Conservation (phyloP, 2,888 invertebrate genomes). For the Hetaerina titia region DNA sequence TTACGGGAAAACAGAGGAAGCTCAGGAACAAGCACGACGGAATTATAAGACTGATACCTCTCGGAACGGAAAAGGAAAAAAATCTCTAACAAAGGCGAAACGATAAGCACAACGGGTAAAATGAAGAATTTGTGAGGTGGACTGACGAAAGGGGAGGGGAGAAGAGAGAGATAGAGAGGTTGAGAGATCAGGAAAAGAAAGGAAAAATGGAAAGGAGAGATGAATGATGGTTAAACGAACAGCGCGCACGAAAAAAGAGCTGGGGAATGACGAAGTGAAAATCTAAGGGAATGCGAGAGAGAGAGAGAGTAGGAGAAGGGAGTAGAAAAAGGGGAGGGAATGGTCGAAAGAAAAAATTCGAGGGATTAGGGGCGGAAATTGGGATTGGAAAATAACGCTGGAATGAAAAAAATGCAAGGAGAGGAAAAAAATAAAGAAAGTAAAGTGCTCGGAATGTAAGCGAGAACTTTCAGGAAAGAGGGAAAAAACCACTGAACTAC, state of each 20-base stretch:
- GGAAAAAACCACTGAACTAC: neutral
- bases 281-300: neutral
- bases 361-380: slow-evolving; percentile 6
- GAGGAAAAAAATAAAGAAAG: neutral
- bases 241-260: neutral
- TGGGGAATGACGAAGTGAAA: slow-evolving; percentile 5
- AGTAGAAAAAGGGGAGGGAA: neutral
- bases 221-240: neutral
- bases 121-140: neutral
- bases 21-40: neutral
- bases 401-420: neutral
- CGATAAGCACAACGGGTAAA: neutral
- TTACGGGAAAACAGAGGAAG: neutral
- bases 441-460: neutral
- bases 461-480: neutral
- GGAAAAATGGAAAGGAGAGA: neutral
- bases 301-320: too few relatives aligned
- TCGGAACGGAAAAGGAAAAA: neutral
- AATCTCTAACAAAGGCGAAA: neutral
- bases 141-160: neutral
- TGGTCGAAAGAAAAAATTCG: neutral
- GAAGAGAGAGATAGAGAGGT: neutral
- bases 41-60: neutral
- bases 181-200: neutral
- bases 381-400: slow-evolving; percentile 19